A percentile compares a stretch with the other conserved stretches of the same genome.
Conservation (phyloP, 2,888 invertebrate genomes). For the Digitonthophagus gazella region DNA sequence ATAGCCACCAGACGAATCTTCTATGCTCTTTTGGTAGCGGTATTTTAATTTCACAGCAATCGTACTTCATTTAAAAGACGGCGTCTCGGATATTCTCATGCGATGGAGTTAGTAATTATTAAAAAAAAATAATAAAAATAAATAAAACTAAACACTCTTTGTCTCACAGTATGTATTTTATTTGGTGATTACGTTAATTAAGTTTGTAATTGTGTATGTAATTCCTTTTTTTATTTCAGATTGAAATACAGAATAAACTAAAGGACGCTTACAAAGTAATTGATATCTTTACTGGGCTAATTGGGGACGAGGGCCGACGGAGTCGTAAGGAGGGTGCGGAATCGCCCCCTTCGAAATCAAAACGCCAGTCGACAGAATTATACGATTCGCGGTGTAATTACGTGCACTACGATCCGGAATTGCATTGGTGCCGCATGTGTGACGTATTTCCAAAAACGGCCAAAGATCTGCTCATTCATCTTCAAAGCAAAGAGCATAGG, state of each 20-base stretch:
- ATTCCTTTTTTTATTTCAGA: slow-evolving; percentile 53
- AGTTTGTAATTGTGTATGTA: slow-evolving; percentile 12
- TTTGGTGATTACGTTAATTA: slow-evolving; percentile 28
- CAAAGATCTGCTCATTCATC: slow-evolving; percentile 80
- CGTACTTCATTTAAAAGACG: slow-evolving; percentile 25
- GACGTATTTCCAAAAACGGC: slow-evolving; percentile 84
- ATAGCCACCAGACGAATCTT: slow-evolving; percentile 26
- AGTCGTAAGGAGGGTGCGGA: slow-evolving; percentile 43
- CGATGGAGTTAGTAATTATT: slow-evolving; percentile 15
- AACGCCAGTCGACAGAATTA: slow-evolving; percentile 6
- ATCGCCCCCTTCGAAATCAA: slow-evolving; percentile 31
- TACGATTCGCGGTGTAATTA: slow-evolving; percentile 62
- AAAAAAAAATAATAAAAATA: slow-evolving; percentile 34
- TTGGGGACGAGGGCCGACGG: slow-evolving; percentile 65
- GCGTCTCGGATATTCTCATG: background rate
- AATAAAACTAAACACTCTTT: slow-evolving; percentile 33
- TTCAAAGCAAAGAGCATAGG: slow-evolving; percentile 76
- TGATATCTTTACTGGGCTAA: slow-evolving; percentile 82
- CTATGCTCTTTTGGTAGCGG: slow-evolving; percentile 40
- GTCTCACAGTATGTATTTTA: slow-evolving; percentile 44
- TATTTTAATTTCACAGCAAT: slow-evolving; percentile 45
- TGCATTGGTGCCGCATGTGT: slow-evolving; percentile 88
- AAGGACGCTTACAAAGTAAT: slow-evolving; percentile 84
- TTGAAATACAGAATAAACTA: slow-evolving; percentile 75
- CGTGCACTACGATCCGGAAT: slow-evolving; percentile 84